These are phyloP conservation scores for Acrobasis repandana DNA, from an alignment of 2,888 invertebrate genomes.

Conservation along the genomic window DNA sequence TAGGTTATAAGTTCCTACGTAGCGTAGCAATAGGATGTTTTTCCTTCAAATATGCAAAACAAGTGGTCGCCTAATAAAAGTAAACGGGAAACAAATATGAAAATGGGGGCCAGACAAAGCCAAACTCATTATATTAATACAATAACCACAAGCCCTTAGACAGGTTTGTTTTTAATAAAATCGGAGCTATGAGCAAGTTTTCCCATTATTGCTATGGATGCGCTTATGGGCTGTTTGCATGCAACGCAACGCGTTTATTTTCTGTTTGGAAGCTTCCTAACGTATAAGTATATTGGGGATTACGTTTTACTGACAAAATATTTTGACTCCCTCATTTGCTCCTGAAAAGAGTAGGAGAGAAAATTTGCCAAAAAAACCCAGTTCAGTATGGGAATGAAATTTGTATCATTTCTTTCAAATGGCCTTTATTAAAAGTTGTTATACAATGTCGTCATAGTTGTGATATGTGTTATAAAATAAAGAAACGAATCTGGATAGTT, in stretches of 20 bases:
- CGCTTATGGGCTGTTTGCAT: conserved; percentile 76
- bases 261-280: conserved; percentile 23
- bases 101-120: conserved; percentile 9
- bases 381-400: too few relatives aligned
- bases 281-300: conserved; percentile 13
- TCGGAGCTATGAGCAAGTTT: conserved; percentile 68
- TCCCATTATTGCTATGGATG: conserved; percentile 63
- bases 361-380: too few relatives aligned
- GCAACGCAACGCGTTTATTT: conserved; percentile 51
- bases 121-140: conserved; percentile 30
- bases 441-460: too few relatives aligned
- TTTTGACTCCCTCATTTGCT: not conserved
- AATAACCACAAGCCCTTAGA: conserved; percentile 53
- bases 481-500: too few relatives aligned
- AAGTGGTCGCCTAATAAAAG: not conserved
- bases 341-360: too few relatives aligned
- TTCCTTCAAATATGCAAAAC: not conserved
- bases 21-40: too few relatives aligned
- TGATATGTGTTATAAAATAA: too few relatives aligned
- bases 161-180: conserved; percentile 65
- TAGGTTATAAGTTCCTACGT: too few relatives aligned
- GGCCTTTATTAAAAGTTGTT: too few relatives aligned
- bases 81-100: not conserved
- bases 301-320: conserved; percentile 6
- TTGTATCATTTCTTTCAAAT: too few relatives aligned